Evolutionary conservation across 2,888 invertebrate genomes (phyloP).

Genomic region (Thelaira solivaga): DNA sequence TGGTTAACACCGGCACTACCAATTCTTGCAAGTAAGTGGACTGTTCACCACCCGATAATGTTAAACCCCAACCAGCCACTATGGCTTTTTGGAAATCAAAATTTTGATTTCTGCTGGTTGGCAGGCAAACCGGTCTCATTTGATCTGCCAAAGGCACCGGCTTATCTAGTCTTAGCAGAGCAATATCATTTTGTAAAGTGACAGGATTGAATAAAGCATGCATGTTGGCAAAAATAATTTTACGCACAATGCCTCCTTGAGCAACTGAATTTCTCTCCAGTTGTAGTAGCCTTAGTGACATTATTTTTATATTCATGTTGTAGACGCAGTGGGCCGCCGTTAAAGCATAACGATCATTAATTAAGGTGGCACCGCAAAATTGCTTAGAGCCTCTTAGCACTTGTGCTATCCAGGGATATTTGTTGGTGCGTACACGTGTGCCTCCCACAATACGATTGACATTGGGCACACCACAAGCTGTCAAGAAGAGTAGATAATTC

Average conservation of each 20-base stretch:
- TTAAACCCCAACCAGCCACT: slow-evolving; percentile 75
- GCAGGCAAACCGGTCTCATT: slow-evolving; percentile 73
- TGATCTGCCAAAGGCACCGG: slow-evolving; percentile 69
- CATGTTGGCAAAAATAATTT: slow-evolving; percentile 67
- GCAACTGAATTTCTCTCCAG: slow-evolving; percentile 67
- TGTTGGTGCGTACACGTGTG: slow-evolving; percentile 71
- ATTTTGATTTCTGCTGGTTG: slow-evolving; percentile 67
- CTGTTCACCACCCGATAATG: slow-evolving; percentile 67
- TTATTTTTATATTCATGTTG: slow-evolving; percentile 66
- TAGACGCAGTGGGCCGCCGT: slow-evolving; percentile 75
- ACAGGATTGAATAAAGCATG: slow-evolving; percentile 70
- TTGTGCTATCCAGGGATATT: slow-evolving; percentile 76
- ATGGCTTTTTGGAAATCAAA: slow-evolving; percentile 70
- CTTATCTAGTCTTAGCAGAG: slow-evolving; percentile 68
- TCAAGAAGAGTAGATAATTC: not conserved
- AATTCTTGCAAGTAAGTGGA: slow-evolving; percentile 72
- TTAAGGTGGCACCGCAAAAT: slow-evolving; percentile 74
- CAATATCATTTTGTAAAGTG: slow-evolving; percentile 73
- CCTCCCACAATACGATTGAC: slow-evolving; percentile 75
- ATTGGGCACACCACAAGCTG: slow-evolving; percentile 75
- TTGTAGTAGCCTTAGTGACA: slow-evolving; percentile 71
- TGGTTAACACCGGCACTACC: slow-evolving; percentile 73
- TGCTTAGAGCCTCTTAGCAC: slow-evolving; percentile 68
- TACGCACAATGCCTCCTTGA: slow-evolving; percentile 69
- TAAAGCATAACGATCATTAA: slow-evolving; percentile 74